Conservation (phyloP, 2,113 vertebrate species). For the chimpanzee (Pan troglodytes) region DNA sequence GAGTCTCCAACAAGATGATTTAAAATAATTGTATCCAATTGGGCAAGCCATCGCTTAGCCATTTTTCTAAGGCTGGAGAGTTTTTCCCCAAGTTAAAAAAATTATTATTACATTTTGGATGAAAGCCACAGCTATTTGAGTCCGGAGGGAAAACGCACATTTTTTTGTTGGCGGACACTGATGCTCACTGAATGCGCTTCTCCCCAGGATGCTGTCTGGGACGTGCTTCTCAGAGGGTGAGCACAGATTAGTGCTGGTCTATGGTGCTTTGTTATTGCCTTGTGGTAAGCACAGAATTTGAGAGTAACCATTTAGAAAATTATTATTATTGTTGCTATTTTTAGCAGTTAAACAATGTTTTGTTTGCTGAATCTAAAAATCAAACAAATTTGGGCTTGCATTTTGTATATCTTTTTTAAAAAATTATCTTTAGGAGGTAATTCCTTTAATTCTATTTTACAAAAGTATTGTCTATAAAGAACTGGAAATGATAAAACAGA, state of each 20-base stretch:
- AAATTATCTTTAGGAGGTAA: neutral
- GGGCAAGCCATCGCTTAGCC: neutral
- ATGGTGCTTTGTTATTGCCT: neutral
- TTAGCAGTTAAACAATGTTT: neutral
- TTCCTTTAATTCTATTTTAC: neutral
- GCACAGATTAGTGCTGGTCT: no score
- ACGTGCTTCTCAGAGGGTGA: neutral
- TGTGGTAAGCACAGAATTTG: neutral
- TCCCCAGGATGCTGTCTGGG: neutral
- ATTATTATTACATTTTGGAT: neutral
- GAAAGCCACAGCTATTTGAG: neutral
- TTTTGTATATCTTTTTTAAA: neutral
- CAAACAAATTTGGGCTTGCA: neutral
- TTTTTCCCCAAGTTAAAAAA: neutral
- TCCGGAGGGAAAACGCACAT: neutral
- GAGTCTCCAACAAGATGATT: neutral
- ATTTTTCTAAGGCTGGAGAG: neutral
- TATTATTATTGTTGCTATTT: neutral
- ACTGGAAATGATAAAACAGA: neutral
- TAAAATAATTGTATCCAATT: slow-evolving; percentile 11
- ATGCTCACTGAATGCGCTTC: neutral
- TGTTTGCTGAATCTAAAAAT: slow-evolving; percentile 10
- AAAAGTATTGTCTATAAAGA: neutral
- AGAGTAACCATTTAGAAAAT: neutral
- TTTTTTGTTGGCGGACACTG: neutral